Base-by-base conservation (phyloP, 2,888 invertebrate species). In the Plagodis pulveraria region DNA sequence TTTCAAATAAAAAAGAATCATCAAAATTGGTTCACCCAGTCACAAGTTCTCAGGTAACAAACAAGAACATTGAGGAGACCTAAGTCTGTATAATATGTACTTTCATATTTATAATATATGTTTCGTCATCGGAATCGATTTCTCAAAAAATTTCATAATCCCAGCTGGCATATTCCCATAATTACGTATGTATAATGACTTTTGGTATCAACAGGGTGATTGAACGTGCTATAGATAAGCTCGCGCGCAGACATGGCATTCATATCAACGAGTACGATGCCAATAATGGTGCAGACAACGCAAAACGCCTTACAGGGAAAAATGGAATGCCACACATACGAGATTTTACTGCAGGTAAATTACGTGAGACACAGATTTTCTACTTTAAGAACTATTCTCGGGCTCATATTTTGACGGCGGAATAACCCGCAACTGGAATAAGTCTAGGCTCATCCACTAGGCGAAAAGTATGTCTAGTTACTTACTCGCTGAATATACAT, bases 211-310 rank as follows among this genome's bases (percentile, higher is more conserved):
- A 5, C 84, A 97, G 96, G 69, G 97, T 96, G 73, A 99, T 99
- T 69, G 97, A 99, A 81, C 95, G 96, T 62, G 99, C 99, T 2
- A 99, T 99, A 78, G 97, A 98, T 81, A 98, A 97, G 85, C 91
- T 99, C 70, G 96, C 98, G 59, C 96, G 97, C 67, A 95, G 96
- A 59, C 99, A 99, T 81, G 94, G 95, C 9, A 95, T 96, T 48
- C 99, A 99, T 87, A 99, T 99, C 81, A 95, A 96, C 76, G 98
- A 97, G 66, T 99, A 99, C 81, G 99, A 99, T 86, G 99, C 98
- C 0, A 96, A 97, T 66, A 96, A 97, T 78, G 99, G 99, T 38
- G 96, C 96, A 69, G 99, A 99, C 93, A 99, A 99, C 88, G 97
- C 95, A 68, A 94, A 97, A 56, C 96, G 99, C 55, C 94, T 99